phyloP scores from a whole-genome alignment of 2,888 invertebrate genomes.

The Clivina fossor region DNA sequence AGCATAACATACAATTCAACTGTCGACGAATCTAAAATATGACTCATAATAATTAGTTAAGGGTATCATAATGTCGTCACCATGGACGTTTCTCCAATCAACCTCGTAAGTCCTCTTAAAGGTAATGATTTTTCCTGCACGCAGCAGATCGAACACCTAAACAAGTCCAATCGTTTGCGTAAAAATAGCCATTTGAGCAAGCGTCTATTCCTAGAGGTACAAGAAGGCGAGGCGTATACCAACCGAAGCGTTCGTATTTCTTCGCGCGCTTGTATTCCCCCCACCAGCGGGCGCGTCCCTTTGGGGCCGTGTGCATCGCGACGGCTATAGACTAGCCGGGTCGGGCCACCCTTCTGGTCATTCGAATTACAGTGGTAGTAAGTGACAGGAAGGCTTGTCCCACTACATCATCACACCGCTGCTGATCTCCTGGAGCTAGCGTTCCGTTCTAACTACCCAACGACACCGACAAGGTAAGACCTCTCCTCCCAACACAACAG shows the following conservation, averaged over 20 bases:
- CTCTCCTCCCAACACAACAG: no score
- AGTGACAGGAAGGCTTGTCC: conserved; percentile 56
- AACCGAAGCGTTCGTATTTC: not conserved
- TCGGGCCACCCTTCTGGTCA: conserved; percentile 57
- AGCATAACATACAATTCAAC: no score
- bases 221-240: conserved; percentile 2
- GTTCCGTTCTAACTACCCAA: conserved; percentile 46
- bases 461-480: conserved; percentile 54
- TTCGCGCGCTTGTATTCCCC: conserved; percentile 29
- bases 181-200: conserved; percentile 51
- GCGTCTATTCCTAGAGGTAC: conserved; percentile 54
- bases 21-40: no score
- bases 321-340: conserved; percentile 61
- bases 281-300: conserved; percentile 32
- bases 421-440: conserved; percentile 43
- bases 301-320: conserved; percentile 63
- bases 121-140: no score
- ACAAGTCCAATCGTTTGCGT: no score
- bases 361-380: conserved; percentile 64
- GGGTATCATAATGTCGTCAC: no score
- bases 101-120: no score
- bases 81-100: no score
- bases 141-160: no score
- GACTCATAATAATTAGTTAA: no score
- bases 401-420: conserved; percentile 36